phyloP scores from a whole-genome alignment of 2,113 vertebrate genomes.

The Artemisiospiza belli region DNA sequence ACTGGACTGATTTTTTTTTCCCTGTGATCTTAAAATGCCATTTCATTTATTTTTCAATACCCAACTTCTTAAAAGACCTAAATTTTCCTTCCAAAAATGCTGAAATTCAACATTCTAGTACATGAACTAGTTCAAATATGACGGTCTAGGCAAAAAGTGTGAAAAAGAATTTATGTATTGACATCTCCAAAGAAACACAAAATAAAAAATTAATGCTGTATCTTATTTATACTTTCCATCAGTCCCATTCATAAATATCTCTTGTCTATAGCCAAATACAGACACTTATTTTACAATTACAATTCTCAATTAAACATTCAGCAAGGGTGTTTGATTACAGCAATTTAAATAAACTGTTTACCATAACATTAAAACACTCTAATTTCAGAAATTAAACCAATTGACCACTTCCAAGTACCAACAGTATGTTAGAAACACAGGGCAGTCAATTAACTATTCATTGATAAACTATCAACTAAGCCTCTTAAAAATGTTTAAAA shows the following conservation, averaged over 20 bases:
- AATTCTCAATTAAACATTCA: constrained; percentile 53
- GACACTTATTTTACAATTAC: constrained; percentile 36
- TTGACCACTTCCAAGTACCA: constrained; percentile 20
- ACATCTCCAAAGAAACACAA: background rate
- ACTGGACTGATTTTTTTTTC: constrained; percentile 45
- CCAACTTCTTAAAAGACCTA: constrained; percentile 20
- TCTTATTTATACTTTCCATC: constrained; percentile 5
- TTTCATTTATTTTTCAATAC: constrained; percentile 47
- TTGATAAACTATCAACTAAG: background rate
- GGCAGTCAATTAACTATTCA: background rate
- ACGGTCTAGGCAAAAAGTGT: background rate
- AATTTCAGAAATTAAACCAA: constrained; percentile 43
- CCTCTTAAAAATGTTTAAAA: background rate
- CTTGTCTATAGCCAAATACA: background rate
- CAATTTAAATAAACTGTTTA: constrained; percentile 48
- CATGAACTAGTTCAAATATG: background rate
- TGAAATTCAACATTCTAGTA: background rate
- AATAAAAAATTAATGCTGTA: background rate
- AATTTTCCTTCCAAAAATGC: background rate
- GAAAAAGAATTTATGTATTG: background rate
- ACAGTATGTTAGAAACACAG: background rate
- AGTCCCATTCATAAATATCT: constrained; percentile 34
- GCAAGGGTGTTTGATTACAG: constrained; percentile 45
- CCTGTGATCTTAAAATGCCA: constrained; percentile 34
- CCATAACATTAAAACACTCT: constrained; percentile 6